Base-by-base conservation (phyloP, 2,888 invertebrate genomes). In the Electrophaes corylata region DNA sequence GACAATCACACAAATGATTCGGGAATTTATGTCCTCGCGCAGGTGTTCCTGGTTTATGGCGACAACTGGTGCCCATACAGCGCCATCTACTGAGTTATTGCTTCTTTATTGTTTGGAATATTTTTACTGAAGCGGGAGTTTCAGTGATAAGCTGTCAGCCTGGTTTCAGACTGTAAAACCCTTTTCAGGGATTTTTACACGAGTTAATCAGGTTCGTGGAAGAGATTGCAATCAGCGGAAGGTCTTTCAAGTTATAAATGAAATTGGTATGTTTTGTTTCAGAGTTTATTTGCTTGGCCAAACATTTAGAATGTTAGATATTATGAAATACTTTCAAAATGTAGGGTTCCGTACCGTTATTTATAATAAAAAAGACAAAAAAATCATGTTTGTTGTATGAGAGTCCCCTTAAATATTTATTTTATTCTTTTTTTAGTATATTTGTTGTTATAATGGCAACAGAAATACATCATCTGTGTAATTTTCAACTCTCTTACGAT, bases 1-100 rank as follows among this genome's bases (percentile, higher is more conserved):
- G 59, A 66, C 71, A 71, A 69, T 71, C 71, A 64, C 69, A 67
- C 67, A 67, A 71, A 71, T 69, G 67, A 69, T 66, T 65, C 51
- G 52, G 40, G 69, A 67, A 67, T 69, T 69, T 67, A 69, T 66
- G 62, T 51, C 54, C 33, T 60, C 20, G 56, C 63, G 58, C 70
- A 70, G 70, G 70, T 70, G 67, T 8, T 12, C 40, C 52, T 41
- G 57, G 51, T 65, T 62, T 63, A 66, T 63, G 52, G 57, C 64
- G 61, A 49, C 60, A 43, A 58, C 45, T 39, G 39, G 26, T 31
- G 31, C 51, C 23, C 33, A 41, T 41, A 16, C 26, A 46, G 47
- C 44, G 51, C 45, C 56, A 46, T 54, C 54, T 47, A 58, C 40
- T 50, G 41, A 14, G 48, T 41, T 50, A 57, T 57, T 57, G 37